phyloP scores from a whole-genome alignment of 2,888 invertebrate species.

The Phyllotreta striolata region DNA sequence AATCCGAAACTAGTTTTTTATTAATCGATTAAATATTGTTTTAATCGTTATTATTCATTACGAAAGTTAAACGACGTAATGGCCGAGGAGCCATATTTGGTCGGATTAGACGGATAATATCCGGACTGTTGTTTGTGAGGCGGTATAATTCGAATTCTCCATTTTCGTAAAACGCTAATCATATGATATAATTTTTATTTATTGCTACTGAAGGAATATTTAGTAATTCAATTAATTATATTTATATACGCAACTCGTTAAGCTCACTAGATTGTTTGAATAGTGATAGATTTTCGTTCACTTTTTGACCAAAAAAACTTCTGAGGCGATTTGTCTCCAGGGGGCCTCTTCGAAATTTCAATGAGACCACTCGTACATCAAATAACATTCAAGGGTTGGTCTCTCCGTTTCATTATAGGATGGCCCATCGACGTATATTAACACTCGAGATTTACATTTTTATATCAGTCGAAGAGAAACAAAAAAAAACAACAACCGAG shows the following conservation, averaged over 20 bases:
- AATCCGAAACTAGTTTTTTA: slow-evolving; percentile 28
- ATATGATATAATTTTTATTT: slow-evolving; percentile 3
- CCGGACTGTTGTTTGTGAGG: slow-evolving; percentile 5
- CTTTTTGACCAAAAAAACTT: too few species aligned
- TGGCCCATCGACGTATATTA: slow-evolving; percentile 2
- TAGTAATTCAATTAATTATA: too few species aligned
- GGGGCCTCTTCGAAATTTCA: too few species aligned
- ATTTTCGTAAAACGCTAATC: neutral
- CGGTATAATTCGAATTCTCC: slow-evolving; percentile 1
- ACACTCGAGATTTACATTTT: slow-evolving; percentile 18
- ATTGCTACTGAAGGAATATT: too few species aligned
- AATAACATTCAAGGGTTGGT: neutral
- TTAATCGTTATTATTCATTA: slow-evolving; percentile 31
- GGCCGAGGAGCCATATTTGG: slow-evolving; percentile 28
- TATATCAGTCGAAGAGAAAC: neutral
- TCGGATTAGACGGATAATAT: slow-evolving; percentile 4
- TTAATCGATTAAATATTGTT: slow-evolving; percentile 28
- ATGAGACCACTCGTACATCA: too few species aligned
- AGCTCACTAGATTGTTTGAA: too few species aligned
- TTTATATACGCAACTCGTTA: too few species aligned
- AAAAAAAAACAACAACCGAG: slow-evolving; percentile 2
- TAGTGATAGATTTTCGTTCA: too few species aligned
- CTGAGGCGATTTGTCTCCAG: too few species aligned
- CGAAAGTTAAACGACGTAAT: slow-evolving; percentile 27
- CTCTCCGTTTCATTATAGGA: neutral